phyloP scores from a whole-genome alignment of 1,140 invertebrate species.

The Sarcophaga bullata region DNA sequence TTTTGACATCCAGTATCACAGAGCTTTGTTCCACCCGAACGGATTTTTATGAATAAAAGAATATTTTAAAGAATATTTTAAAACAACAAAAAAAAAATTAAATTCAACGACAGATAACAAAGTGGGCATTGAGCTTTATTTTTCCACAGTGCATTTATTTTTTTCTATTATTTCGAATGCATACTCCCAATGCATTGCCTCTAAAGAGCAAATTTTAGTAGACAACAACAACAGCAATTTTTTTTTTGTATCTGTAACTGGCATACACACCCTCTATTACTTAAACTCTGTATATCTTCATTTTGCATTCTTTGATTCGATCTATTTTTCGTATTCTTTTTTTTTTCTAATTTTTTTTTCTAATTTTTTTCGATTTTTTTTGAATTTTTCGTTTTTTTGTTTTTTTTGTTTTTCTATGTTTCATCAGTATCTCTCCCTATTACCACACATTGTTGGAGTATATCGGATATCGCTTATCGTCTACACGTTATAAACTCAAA shows the following conservation, averaged over 20 bases:
- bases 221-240: background rate
- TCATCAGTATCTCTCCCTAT: background rate
- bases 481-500: background rate
- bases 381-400: background rate
- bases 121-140: background rate
- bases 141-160: background rate
- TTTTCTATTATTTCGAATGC: background rate
- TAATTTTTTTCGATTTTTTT: too few relatives aligned
- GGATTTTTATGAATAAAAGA: background rate
- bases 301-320: background rate
- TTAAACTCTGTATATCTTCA: too few relatives aligned
- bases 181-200: background rate
- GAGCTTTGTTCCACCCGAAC: background rate
- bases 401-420: background rate
- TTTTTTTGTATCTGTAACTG: slow-evolving; percentile 14
- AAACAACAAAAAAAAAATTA: background rate
- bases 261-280: background rate
- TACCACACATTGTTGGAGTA: background rate
- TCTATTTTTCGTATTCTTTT: background rate
- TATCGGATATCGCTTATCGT: background rate
- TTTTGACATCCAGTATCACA: background rate
- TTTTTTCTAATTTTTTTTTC: too few relatives aligned
- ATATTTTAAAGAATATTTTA: background rate
- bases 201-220: too few relatives aligned
- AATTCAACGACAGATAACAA: background rate